Percentiles rank a stretch among this genome's conserved stretches.
These are phyloP conservation scores for Leistus spinibarbis DNA, from an alignment of 2,888 invertebrate genomes.

Conservation along the genomic window DNA sequence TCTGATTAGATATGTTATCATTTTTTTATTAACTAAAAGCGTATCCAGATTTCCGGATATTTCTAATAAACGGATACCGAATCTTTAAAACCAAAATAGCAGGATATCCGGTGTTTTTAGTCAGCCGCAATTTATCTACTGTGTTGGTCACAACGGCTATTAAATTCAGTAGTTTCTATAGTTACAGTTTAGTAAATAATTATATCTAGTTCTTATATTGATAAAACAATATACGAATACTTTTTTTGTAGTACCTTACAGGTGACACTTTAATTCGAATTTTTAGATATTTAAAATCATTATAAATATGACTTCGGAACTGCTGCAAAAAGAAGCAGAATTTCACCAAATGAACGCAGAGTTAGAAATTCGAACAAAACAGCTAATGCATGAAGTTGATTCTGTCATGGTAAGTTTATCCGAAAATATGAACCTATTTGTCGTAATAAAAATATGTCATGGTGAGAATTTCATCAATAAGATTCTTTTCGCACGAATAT, in stretches of 20 bases:
- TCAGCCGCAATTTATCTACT: too few relatives aligned
- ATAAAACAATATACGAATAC: neutral
- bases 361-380: slow-evolving; percentile 53
- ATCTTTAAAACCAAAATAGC: too few relatives aligned
- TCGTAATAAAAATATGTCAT: neutral
- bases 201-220: neutral
- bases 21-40: too few relatives aligned
- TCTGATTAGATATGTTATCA: too few relatives aligned
- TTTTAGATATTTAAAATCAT: neutral
- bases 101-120: too few relatives aligned
- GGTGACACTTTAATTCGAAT: neutral
- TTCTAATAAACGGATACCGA: too few relatives aligned
- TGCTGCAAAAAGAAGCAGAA: slow-evolving; percentile 54
- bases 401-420: slow-evolving; percentile 51
- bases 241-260: neutral
- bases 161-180: slow-evolving; percentile 2
- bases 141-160: too few relatives aligned
- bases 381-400: slow-evolving; percentile 54
- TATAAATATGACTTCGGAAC: slow-evolving; percentile 51
- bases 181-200: slow-evolving; percentile 2
- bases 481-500: neutral
- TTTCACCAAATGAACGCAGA: slow-evolving; percentile 55
- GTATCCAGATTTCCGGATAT: too few relatives aligned
- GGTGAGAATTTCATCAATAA: neutral
- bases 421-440: neutral